phyloP scores from a whole-genome alignment of 2,888 invertebrate species.

The Patella pellucida region DNA sequence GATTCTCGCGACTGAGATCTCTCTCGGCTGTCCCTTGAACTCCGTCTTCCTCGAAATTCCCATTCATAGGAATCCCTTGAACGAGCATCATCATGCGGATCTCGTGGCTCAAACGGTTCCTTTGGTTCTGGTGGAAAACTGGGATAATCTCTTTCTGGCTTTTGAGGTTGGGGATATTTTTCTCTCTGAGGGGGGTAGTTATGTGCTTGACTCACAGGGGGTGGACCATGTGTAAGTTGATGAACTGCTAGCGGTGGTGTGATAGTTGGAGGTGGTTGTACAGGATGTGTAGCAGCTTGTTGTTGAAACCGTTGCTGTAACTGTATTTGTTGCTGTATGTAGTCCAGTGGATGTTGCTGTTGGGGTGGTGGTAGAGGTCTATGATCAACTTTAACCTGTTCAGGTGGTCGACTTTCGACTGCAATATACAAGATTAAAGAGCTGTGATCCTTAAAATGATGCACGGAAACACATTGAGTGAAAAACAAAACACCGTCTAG shows the following conservation, averaged over 20 bases:
- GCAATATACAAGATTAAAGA: not conserved
- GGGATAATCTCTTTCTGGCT: conserved; percentile 30
- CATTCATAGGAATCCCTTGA: conserved; percentile 46
- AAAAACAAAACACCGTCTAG: too few species aligned
- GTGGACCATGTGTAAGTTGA: conserved; percentile 19
- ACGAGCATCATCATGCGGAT: conserved; percentile 41
- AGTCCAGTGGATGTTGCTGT: conserved; percentile 60
- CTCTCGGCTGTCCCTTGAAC: conserved; percentile 44
- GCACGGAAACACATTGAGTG: too few species aligned
- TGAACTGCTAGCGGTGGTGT: conserved; percentile 19
- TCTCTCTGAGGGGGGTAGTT: not conserved
- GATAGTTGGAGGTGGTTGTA: conserved; percentile 23
- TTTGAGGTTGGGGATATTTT: conserved; percentile 12
- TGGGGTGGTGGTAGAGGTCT: conserved; percentile 26
- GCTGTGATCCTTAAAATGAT: too few species aligned
- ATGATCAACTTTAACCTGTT: conserved; percentile 17
- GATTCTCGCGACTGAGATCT: conserved; percentile 39
- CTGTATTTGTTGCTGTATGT: conserved; percentile 51
- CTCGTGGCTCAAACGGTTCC: conserved; percentile 38
- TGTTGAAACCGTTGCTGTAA: conserved; percentile 42
- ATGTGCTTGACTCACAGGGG: conserved; percentile 12
- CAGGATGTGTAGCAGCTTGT: conserved; percentile 25
- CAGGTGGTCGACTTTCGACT: not conserved
- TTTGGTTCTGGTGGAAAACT: conserved; percentile 43
- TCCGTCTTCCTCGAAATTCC: conserved; percentile 33